Percentiles rank a stretch among this genome's conserved stretches.
These are phyloP conservation scores for Motacilla tschutschensis DNA, from an alignment of 2,113 vertebrate species.

Conservation along the genomic window DNA sequence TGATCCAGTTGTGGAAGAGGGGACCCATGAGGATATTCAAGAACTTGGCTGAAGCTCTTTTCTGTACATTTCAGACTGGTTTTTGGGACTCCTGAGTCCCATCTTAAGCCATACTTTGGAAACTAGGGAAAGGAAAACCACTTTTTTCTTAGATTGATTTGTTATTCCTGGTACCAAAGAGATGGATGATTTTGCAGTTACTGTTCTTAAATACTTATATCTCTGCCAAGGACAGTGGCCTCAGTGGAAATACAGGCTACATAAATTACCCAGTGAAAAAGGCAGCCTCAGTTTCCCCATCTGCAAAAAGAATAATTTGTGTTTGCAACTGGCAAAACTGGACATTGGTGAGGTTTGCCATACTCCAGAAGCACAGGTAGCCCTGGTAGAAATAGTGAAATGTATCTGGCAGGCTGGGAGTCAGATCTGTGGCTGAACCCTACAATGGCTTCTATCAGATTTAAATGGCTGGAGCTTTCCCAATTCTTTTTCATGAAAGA, in stretches of 20 bases:
- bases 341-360: not conserved
- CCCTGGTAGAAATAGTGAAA: not conserved
- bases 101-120: fast-evolving
- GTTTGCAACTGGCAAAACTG: not conserved
- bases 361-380: not conserved
- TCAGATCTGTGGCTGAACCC: not conserved
- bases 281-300: constrained; percentile 2
- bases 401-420: fast-evolving
- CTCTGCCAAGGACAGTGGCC: not conserved
- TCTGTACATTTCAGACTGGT: not conserved
- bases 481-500: not conserved
- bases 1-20: not conserved
- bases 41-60: not conserved
- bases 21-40: not conserved
- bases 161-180: not conserved
- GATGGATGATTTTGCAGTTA: not conserved
- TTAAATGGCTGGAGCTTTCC: not conserved
- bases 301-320: not conserved
- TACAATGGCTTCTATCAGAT: not conserved
- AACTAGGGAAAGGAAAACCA: not conserved
- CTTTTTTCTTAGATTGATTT: not conserved
- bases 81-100: not conserved
- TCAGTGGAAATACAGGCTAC: not conserved
- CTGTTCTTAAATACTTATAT: not conserved
- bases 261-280: not conserved